phyloP scores from a whole-genome alignment of 2,888 invertebrate genomes.

The Conomelus anceps region DNA sequence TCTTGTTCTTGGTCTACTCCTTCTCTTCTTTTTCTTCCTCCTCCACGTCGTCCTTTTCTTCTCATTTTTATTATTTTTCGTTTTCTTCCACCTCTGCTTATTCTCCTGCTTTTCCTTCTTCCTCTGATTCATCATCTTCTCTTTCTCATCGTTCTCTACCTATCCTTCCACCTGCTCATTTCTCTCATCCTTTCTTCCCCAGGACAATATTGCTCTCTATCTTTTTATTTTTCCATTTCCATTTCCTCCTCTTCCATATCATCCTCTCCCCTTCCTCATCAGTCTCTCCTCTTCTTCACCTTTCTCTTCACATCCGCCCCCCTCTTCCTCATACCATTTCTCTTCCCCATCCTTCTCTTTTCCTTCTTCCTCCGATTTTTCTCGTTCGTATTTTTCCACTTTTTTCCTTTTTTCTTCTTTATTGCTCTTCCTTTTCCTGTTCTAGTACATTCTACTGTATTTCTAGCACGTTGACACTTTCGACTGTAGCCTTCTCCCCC shows the following conservation, averaged over 20 bases:
- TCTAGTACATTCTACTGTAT: neutral
- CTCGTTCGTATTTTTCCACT: neutral
- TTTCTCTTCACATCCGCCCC: neutral
- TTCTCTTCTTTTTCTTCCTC: conserved; percentile 17
- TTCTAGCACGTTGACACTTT: neutral
- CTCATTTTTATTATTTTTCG: neutral
- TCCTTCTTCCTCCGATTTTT: neutral
- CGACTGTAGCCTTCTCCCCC: neutral
- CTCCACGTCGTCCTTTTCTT: conserved; percentile 13
- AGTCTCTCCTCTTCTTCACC: neutral
- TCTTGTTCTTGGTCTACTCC: conserved; percentile 16
- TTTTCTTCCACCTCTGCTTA: neutral
- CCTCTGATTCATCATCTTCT: conserved; percentile 23
- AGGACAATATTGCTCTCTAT: neutral
- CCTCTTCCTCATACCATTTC: neutral
- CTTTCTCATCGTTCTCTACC: conserved; percentile 22
- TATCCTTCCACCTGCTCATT: conserved; percentile 24
- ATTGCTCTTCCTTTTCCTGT: neutral
- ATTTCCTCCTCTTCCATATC: neutral
- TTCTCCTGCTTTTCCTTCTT: conserved; percentile 14
- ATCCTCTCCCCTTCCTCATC: neutral
- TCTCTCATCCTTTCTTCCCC: conserved; percentile 20
- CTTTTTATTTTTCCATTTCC: neutral
- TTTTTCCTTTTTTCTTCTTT: neutral
- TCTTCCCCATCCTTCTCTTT: neutral